Evolutionary conservation across 2,113 vertebrate species (phyloP).

Genomic region (Cryptotis parvus): DNA sequence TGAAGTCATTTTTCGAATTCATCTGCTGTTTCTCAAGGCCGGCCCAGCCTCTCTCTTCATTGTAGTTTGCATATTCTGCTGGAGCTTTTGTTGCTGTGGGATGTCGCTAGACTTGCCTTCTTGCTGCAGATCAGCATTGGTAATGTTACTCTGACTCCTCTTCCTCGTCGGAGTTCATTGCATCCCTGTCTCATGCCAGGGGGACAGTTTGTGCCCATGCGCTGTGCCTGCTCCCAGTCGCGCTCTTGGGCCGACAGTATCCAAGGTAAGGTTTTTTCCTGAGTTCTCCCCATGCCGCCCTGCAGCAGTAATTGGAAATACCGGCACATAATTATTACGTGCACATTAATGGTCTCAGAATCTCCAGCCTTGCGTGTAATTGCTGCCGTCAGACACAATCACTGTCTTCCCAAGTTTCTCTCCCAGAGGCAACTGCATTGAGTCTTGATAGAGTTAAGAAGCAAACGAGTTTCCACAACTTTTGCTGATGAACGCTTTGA

Average conservation of each 20-base stretch:
- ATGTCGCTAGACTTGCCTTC: too few relatives aligned
- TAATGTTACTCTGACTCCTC: too few relatives aligned
- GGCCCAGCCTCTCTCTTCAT: too few relatives aligned
- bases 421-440: constrained; percentile 34
- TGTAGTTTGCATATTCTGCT: too few relatives aligned
- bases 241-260: constrained; percentile 76
- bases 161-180: too few relatives aligned
- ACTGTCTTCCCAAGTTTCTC: constrained; percentile 81
- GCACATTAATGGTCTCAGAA: constrained; percentile 82
- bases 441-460: constrained; percentile 43
- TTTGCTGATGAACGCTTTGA: constrained; percentile 64
- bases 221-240: neutral
- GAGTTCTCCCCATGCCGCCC: constrained; percentile 67
- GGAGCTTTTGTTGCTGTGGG: too few relatives aligned
- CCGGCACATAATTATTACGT: constrained; percentile 81
- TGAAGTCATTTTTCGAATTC: too few relatives aligned
- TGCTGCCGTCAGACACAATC: constrained; percentile 88
- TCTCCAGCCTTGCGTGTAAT: constrained; percentile 87
- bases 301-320: constrained; percentile 75
- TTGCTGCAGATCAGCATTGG: too few relatives aligned
- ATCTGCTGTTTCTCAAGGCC: too few relatives aligned
- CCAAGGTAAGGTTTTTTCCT: constrained; percentile 41
- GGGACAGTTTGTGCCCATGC: constrained; percentile 28
- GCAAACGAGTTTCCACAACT: constrained; percentile 64
- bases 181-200: too few relatives aligned